Evolutionary conservation across 1,140 invertebrate genomes (phyloP), one percentile per base, ranked within the genome.

Genomic region (Orchesella cincta): DNA sequence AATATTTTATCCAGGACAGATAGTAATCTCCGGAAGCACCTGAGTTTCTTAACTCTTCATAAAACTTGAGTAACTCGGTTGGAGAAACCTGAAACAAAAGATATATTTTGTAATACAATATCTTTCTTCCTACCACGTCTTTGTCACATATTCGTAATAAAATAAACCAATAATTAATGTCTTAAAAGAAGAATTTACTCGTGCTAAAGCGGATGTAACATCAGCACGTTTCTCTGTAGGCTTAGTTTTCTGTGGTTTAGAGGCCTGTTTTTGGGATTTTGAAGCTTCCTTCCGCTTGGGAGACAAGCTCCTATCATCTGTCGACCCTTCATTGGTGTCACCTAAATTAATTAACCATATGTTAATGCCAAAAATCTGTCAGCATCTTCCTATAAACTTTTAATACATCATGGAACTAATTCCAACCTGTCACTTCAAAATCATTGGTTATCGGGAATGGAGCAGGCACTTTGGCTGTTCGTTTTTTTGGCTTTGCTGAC

Each of bases 1-100:
- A 75, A 35, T 82, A 82, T 76, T 79, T 80, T 18, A 82, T 82
- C 81, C 81, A 82, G 12, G 81, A 80, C 14, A 80, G 73, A 64
- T 79, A 78, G 20, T 79, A 79, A 67, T 82, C 81, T 26, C 77
- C 79, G 1, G 33, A 28, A 0, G 77, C 73, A 8, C 78, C 81
- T 29, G 79, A 78, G 28, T 70, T 51, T 72, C 46, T 76, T 0
- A 82, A 71, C 72, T 82, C 78, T 5, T 79, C 57, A 36, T 74
- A 82, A 64, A 82, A 82, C 12, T 35, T 62, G 12, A 54, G n/a
- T 26, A 81, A 72, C 26, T 79, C 76, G 14, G 70, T 35, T 5
- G 70, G 18, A 28, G 78, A 70, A 16, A 81, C 71, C 80, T 81
- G 54, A 33, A 77, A 1, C 12, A 67, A 33, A 57, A 76, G 3